Evolutionary conservation across 2,797 vertebrate species (phyloP).

Genomic region (Halcyon chelicuti): DNA sequence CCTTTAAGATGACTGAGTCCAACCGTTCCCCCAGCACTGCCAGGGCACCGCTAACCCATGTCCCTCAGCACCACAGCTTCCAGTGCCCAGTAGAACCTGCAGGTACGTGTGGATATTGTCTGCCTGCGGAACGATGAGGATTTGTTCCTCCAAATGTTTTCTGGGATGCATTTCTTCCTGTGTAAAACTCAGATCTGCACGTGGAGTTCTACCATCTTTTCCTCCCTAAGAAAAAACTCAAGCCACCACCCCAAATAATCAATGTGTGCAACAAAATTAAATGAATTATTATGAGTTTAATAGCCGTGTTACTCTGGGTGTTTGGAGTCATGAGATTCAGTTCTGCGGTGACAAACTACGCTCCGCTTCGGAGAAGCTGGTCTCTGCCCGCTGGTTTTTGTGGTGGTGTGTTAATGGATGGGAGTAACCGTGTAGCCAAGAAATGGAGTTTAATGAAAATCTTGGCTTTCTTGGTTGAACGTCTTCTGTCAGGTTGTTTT

Average conservation of each 20-base stretch:
- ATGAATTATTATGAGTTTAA: rapidly evolving
- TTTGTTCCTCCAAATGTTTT: neutral
- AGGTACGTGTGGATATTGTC: rapidly evolving
- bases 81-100: neutral
- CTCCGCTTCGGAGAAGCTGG: neutral
- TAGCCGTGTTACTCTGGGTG: rapidly evolving
- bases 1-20: neutral
- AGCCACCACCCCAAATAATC: neutral
- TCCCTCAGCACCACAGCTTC: neutral
- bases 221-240: no score
- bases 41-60: neutral
- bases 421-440: rapidly evolving
- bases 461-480: neutral
- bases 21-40: no score
- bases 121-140: neutral
- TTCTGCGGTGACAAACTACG: rapidly evolving
- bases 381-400: neutral
- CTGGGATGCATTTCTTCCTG: neutral
- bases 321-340: neutral
- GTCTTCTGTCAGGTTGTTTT: neutral
- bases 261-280: rapidly evolving
- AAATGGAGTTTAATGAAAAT: no score
- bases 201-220: neutral
- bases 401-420: neutral
- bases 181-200: neutral